These are phyloP conservation scores for Heliocidaris erythrogramma DNA, from an alignment of 35 echinoderm and acorn worm genomes.

Conservation along the genomic window DNA sequence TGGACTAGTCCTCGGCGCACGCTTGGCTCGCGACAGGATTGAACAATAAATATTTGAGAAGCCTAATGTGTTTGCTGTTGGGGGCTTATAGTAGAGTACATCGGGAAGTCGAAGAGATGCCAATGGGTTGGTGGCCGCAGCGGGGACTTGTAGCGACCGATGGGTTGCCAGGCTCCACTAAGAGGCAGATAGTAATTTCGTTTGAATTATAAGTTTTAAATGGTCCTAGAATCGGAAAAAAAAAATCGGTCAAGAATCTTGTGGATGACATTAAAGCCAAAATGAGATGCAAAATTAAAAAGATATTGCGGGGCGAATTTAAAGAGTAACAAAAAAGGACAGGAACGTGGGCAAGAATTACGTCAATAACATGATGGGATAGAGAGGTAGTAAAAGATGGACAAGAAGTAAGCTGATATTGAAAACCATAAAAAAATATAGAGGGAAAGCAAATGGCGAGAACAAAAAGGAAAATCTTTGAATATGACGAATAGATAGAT, in stretches of 20 bases:
- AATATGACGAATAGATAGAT: too few species aligned
- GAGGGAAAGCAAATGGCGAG: neutral
- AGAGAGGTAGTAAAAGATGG: neutral
- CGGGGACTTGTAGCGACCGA: neutral
- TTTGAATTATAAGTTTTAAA: neutral
- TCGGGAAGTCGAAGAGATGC: neutral
- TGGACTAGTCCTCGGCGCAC: neutral
- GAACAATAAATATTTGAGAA: constrained; percentile 19
- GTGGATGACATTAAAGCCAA: too few species aligned
- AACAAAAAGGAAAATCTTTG: neutral
- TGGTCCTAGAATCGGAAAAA: neutral
- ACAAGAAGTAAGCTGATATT: neutral
- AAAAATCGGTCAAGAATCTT: too few species aligned
- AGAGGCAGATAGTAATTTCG: neutral
- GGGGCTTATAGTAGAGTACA: neutral
- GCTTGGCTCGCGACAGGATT: constrained; percentile 28
- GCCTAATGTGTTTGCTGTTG: constrained; percentile 32
- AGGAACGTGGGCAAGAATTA: too few species aligned
- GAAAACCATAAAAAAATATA: neutral
- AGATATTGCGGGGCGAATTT: too few species aligned
- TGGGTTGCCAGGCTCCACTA: neutral
- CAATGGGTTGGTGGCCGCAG: neutral
- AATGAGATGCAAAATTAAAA: too few species aligned
- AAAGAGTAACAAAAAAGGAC: too few species aligned
- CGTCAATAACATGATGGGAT: neutral